Evolutionary conservation across 2,113 vertebrate species (phyloP), one percentile per base, ranked within the genome.

Genomic region (Recurvirostra avosetta): DNA sequence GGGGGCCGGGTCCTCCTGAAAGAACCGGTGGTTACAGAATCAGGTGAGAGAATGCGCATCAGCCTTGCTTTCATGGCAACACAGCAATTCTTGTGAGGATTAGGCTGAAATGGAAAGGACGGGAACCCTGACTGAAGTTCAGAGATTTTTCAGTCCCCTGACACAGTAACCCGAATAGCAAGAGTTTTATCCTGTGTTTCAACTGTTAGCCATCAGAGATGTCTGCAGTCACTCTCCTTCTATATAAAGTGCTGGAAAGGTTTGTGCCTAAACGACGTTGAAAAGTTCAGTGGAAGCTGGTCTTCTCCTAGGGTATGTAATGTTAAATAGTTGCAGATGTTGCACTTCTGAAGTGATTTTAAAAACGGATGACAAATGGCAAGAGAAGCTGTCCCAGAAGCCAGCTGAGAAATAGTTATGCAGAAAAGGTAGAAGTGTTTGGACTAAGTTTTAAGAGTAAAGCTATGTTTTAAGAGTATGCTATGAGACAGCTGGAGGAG

Each of bases 1-100:
- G 99, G 99, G 0, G 99, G 99, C 12, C 98, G 96, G 50, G 93
- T 99, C 25, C 87, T 99, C 53, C 97, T 99, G 78, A 99, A 98
- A 40, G 99, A 99, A 81, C 98, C 97, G 0, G 97, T 99, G n/a
- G 97, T 98, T 74, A 86, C 95, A 5, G 85, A 90, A 86, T 94
- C 98, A 97, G 98, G 98, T 98, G 92, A 97, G 98, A 75, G 58
- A 66, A 43, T 76, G 25, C 4, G 2, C 43, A 29, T 43, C 26
- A 29, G 43, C 43, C 16, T 67, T 30, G 25, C 36, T 67, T 79
- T 53, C 12, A 1, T 74, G 49, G 41, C 36, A 72, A 4, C 30
- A 4, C 0, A 53, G 56, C 25, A 53, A 23, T 84, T 89, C 67
- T 41, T 3, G 0, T 36, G 76, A 85, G 88, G 53, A 29, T 78